These are phyloP conservation scores for Champsocephalus esox DNA, from an alignment of 2,797 vertebrate genomes.

Conservation along the genomic window DNA sequence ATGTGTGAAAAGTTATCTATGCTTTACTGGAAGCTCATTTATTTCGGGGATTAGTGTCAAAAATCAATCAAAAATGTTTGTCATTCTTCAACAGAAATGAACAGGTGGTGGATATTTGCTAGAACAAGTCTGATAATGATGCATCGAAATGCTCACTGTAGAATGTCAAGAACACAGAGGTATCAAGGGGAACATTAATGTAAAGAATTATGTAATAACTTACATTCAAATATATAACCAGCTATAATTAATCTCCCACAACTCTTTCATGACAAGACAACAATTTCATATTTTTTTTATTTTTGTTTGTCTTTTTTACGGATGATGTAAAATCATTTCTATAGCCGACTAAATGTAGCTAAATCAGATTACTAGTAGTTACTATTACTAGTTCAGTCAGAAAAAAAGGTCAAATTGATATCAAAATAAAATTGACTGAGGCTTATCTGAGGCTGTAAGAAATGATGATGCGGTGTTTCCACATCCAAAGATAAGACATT, in stretches of 20 bases:
- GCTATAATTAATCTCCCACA: too few relatives aligned
- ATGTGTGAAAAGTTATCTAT: neutral
- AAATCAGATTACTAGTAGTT: too few relatives aligned
- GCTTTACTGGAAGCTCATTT: constrained; percentile 9
- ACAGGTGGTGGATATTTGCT: neutral
- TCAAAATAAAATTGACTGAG: neutral
- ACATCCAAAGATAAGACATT: neutral
- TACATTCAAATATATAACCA: neutral
- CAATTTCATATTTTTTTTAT: neutral
- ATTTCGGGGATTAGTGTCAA: neutral
- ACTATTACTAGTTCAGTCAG: too few relatives aligned
- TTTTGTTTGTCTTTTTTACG: too few relatives aligned
- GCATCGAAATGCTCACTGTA: neutral
- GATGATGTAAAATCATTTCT: neutral
- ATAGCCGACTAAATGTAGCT: neutral
- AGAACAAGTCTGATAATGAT: neutral
- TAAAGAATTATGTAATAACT: neutral
- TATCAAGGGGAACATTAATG: neutral
- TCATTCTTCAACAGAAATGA: neutral
- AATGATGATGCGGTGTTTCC: neutral
- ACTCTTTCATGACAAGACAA: neutral
- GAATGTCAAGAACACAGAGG: neutral
- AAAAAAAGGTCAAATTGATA: neutral
- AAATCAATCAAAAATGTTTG: neutral
- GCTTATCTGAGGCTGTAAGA: neutral